Percentiles rank a stretch among this genome's conserved stretches.
Evolutionary conservation across 2,797 vertebrate species (phyloP).

Genomic region (Siniperca obscura): DNA sequence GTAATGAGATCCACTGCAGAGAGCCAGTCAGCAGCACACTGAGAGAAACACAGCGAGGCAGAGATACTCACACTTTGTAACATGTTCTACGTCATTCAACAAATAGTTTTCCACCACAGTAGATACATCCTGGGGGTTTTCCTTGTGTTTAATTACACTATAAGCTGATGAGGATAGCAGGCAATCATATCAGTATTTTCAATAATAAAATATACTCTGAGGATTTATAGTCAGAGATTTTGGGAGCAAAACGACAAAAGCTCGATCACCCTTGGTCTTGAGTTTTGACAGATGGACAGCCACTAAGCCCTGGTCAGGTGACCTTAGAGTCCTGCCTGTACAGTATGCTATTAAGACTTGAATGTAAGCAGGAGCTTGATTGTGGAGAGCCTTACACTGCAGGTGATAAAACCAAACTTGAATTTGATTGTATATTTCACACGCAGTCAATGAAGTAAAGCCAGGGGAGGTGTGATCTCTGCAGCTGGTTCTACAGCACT

Average conservation of each 20-base stretch:
- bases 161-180: constrained; percentile 38
- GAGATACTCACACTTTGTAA: constrained; percentile 63
- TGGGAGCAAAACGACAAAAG: no score
- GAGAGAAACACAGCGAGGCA: constrained; percentile 59
- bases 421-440: constrained; percentile 36
- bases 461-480: constrained; percentile 10
- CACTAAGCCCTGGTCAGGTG: constrained; percentile 25
- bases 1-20: constrained; percentile 79
- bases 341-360: constrained; percentile 3
- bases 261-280: background rate
- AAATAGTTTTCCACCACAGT: constrained; percentile 53
- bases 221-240: background rate
- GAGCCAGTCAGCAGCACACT: constrained; percentile 72
- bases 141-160: constrained; percentile 58
- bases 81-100: constrained; percentile 68
- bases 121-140: constrained; percentile 40
- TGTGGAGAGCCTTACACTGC: constrained; percentile 29
- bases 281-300: constrained; percentile 36
- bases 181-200: constrained; percentile 20
- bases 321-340: constrained; percentile 18
- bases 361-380: constrained; percentile 34
- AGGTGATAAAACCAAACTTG: constrained; percentile 29
- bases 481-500: constrained; percentile 9
- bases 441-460: constrained; percentile 6
- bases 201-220: constrained; percentile 3